Evolutionary conservation across 2,888 invertebrate species (phyloP), one percentile per base, ranked within the genome.

Genomic region (Theretra japonica): DNA sequence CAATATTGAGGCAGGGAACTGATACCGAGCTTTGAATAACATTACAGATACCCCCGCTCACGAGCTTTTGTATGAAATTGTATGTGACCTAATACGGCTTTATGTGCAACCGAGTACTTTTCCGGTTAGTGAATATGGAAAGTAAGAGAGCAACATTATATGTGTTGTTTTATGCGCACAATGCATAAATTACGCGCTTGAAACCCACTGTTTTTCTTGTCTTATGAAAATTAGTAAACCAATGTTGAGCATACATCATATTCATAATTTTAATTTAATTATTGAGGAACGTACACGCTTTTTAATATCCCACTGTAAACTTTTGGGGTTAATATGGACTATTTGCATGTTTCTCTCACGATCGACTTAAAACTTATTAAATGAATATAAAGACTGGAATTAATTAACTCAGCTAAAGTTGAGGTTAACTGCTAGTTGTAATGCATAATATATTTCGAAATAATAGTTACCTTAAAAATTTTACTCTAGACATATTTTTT

Each of bases 1-100:
- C 88, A 88, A 87, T 89, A 90, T 89, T 87, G 86, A 84, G 85
- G 83, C 85, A 83, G 83, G 83, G 84, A 85, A 85, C 84, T 84
- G 86, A 86, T 87, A 88, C 83, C 80, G 73, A 82, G 81, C 81
- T 85, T 82, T 86, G 84, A 84, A 84, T 86, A 84, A 80, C 82
- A 86, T 84, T 85, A 81, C 81, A 78, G 81, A 81, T 82, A 80
- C 80, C 77, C 65, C 65, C 79, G 77, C 79, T 82, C 80, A 72
- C 73, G 73, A 76, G 74, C 73, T 71, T 70, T 71, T 48, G 48
- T 57, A 71, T 28, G 71, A 48, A 41, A 48, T 56, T 48, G 41
- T 71, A 57, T 71, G 56, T 33, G 62, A 53, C 50, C 53, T 56
- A 65, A 70, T 70, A 30, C 48, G 21, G 41, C 41, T 65, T 65